phyloP scores from a whole-genome alignment of 1,140 invertebrate species.

The Neodiprion fabricii region DNA sequence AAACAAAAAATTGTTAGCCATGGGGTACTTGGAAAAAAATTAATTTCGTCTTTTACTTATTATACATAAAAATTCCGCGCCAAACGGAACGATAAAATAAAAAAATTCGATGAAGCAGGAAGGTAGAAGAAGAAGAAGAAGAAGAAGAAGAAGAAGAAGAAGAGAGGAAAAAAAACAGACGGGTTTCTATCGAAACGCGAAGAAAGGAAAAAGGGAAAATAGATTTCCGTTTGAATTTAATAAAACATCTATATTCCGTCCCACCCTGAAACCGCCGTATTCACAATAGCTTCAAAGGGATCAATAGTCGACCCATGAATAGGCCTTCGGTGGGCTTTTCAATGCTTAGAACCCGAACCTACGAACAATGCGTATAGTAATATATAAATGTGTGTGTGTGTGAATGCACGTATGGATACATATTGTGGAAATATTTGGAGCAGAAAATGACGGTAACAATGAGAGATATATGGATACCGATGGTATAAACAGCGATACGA shows the following conservation, averaged over 20 bases:
- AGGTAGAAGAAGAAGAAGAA: too few species aligned
- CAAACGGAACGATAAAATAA: too few species aligned
- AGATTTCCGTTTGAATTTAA: conserved; percentile 7
- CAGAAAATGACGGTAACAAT: background rate
- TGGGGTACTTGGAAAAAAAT: too few species aligned
- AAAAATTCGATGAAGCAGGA: too few species aligned
- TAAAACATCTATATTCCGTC: background rate
- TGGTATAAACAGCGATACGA: background rate
- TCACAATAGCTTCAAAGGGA: conserved; percentile 1
- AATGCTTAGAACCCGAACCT: too few species aligned
- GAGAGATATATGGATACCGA: background rate
- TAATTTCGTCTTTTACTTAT: too few species aligned
- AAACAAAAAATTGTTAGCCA: too few species aligned
- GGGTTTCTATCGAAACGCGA: background rate
- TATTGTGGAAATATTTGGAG: background rate
- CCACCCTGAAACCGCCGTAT: background rate
- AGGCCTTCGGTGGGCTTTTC: background rate
- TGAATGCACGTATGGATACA: background rate
- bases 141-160: too few species aligned
- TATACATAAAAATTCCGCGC: too few species aligned
- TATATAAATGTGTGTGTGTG: background rate
- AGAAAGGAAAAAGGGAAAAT: background rate
- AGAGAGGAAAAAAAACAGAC: too few species aligned
- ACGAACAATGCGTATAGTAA: background rate
- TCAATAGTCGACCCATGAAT: conserved; percentile 1